Base-by-base conservation (phyloP, 1,140 invertebrate species). In the Scylla paramamosain region DNA sequence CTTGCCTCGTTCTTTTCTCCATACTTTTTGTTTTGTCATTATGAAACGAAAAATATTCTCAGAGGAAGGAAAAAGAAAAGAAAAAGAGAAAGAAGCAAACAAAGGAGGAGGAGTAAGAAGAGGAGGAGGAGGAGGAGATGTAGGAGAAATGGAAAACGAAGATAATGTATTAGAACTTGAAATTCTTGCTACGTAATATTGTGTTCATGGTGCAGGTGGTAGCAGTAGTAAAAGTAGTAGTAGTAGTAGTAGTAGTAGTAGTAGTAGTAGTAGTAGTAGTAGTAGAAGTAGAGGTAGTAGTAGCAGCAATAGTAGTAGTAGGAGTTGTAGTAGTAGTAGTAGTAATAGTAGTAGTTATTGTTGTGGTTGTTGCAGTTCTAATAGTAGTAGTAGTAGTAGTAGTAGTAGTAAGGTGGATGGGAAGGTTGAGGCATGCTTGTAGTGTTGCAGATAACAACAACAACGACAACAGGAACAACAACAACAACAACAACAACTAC, bases 51-150 rank as follows among this genome's bases (percentile, higher is more conserved):
- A 39, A 39, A 39, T 39, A 39, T 39, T 39, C 39, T 39, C 39
- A 87, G 84, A 87, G 84, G 28, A 25, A 90, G 88, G 14, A 32
- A 46, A 32, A 90, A 32, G 39, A 32, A 90, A 32, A 90, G 88
- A 90, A 32, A 90, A 32, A 90, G 88, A 90, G 88, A 90, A 32
- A 90, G 39, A 90, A 32, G 39, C 32, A 90, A 32, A 90, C 8
- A 90, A 32, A 90, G 88, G 45, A 32, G 39, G 88, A 90, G 88
- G 16, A 32, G 45, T 32, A 45, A 0, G 3, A 28, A 10, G 29
- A 45, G 88, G 32, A 48, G 16, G 16, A 45, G 86, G 14, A 29
- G 46, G 88, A 39, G 32, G 2, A 8, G 52, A 59, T 4, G 52
- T 86, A 28, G 83, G 6, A 28, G 25, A 59, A 12, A 6, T 52